These are phyloP conservation scores for Drosophila mojavensis DNA, from an alignment of 1,140 invertebrate species.

Conservation along the genomic window DNA sequence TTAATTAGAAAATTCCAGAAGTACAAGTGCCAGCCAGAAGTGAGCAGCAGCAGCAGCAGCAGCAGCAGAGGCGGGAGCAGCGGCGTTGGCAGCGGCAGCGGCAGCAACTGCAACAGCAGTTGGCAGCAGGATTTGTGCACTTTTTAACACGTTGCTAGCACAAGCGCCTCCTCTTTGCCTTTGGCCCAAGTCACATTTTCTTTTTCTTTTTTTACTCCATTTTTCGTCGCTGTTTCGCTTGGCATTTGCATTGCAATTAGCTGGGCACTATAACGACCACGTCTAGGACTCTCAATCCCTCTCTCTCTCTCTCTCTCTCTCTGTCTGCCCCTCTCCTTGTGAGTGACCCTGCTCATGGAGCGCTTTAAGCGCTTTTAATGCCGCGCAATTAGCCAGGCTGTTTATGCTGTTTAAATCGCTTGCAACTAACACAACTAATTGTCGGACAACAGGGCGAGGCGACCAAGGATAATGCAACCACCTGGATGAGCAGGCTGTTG, in stretches of 20 bases:
- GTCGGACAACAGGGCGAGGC: conserved; percentile 24
- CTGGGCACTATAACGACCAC: conserved; percentile 54
- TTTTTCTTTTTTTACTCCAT: conserved; percentile 18
- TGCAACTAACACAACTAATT: conserved; percentile 68
- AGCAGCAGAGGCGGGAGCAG: conserved; percentile 16
- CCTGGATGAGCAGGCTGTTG: conserved; percentile 20
- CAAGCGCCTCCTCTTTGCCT: conserved; percentile 21
- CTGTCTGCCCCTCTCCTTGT: neutral
- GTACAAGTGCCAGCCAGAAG: conserved; percentile 65
- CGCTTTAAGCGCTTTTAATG: conserved; percentile 58
- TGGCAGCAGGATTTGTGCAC: conserved; percentile 67
- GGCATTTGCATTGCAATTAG: conserved; percentile 79
- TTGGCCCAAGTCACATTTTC: conserved; percentile 19
- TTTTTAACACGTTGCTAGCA: conserved; percentile 63
- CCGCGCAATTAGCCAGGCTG: conserved; percentile 65
- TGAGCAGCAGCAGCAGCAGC: conserved; percentile 19
- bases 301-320: neutral
- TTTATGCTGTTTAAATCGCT: conserved; percentile 62
- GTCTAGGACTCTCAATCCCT: conserved; percentile 3
- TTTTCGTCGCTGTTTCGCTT: conserved; percentile 66
- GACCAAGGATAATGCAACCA: conserved; percentile 22
- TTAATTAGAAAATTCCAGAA: conserved; percentile 82
- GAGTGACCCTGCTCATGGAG: conserved; percentile 1
- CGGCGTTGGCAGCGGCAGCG: conserved; percentile 4
- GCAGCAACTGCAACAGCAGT: conserved; percentile 18